Percentiles rank a stretch among this genome's conserved stretches.
phyloP scores from a whole-genome alignment of 2,797 vertebrate species.

The Girardinus metallicus region DNA sequence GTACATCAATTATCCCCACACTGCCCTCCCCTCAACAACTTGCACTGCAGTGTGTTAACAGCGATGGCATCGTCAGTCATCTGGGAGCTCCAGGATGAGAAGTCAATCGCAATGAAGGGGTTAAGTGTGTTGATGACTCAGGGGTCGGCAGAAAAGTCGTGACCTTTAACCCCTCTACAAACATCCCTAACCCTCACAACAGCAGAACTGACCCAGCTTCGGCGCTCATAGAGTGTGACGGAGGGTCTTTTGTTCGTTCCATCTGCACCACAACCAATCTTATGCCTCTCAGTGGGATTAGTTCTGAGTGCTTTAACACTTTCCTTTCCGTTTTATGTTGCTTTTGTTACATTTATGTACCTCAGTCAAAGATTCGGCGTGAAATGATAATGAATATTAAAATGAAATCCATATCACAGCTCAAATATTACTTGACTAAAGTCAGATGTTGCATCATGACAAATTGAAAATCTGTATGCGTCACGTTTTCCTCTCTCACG shows the following conservation, averaged over 20 bases:
- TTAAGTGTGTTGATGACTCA: conserved; percentile 76
- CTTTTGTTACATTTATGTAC: not conserved
- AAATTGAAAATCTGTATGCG: conserved; percentile 13
- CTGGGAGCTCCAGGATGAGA: conserved; percentile 54
- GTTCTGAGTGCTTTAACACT: not conserved
- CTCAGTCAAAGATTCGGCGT: not conserved
- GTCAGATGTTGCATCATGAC: conserved; percentile 45
- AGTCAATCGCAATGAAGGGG: conserved; percentile 76
- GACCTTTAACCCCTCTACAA: conserved; percentile 65
- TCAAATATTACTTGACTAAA: conserved; percentile 20
- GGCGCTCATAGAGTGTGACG: conserved; percentile 22
- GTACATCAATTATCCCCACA: conserved; percentile 34
- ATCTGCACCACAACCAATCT: conserved; percentile 68
- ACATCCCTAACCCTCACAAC: conserved; percentile 26
- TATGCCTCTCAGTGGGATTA: conserved; percentile 62
- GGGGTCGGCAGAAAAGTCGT: conserved; percentile 66
- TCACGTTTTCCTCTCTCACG: conserved; percentile 29
- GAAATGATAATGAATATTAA: not conserved
- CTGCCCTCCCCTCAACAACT: conserved; percentile 35
- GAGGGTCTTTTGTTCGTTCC: conserved; percentile 62
- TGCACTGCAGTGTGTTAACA: conserved; percentile 49
- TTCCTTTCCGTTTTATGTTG: not conserved
- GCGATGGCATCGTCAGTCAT: conserved; percentile 29
- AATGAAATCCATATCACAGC: conserved; percentile 2
- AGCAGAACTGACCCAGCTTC: conserved; percentile 23